Evolutionary conservation across 2,113 vertebrate species (phyloP).

Genomic region (Nesoenas mayeri): DNA sequence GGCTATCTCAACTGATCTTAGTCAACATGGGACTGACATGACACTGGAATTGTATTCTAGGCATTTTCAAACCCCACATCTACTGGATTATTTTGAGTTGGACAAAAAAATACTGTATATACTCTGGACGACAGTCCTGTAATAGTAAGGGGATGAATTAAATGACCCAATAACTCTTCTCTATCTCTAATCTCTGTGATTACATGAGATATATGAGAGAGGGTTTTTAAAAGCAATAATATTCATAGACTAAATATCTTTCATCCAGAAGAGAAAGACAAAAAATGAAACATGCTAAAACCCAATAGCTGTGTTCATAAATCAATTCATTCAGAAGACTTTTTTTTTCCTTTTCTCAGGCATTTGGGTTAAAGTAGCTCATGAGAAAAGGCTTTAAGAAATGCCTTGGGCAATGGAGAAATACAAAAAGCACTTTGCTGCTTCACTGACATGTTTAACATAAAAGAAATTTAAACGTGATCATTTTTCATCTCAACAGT

Average conservation of each 20-base stretch:
- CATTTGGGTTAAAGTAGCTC: not conserved
- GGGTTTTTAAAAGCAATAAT: not conserved
- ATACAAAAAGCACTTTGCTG: constrained; percentile 45
- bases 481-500: constrained; percentile 42
- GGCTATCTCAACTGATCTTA: rapidly evolving
- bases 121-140: not conserved
- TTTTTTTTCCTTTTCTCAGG: not conserved
- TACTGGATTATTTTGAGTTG: not conserved
- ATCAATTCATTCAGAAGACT: constrained; percentile 7
- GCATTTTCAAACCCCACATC: not conserved
- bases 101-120: not conserved
- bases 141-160: not conserved
- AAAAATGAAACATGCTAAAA: not conserved
- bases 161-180: not conserved
- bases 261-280: not conserved
- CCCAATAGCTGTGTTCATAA: not conserved
- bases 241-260: constrained; percentile 7
- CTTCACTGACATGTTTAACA: constrained; percentile 36
- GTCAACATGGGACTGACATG: no score
- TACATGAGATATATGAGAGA: not conserved
- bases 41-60: not conserved
- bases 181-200: not conserved
- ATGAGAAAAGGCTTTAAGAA: constrained; percentile 38
- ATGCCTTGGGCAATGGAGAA: constrained; percentile 12
- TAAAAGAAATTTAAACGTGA: constrained; percentile 44